Base-by-base conservation (phyloP, 2,888 invertebrate species). In the Phaonia tiefii region DNA sequence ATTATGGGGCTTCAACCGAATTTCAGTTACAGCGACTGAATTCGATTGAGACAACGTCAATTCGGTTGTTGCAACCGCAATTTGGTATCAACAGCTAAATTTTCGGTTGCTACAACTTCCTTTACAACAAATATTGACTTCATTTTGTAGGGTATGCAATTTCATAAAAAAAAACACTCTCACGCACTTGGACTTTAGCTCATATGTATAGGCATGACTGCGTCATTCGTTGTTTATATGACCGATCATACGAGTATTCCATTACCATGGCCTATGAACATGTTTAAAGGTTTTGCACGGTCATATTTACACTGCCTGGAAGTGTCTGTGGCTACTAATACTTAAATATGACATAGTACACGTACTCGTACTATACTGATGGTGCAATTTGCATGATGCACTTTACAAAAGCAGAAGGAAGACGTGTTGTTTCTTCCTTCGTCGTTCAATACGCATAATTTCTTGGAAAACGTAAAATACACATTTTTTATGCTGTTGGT, bases 391-490 rank as follows among this genome's bases (percentile, higher is more conserved):
- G 60, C 75, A 67, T 72, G 67, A 69, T 72, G 81, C 67, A 81
- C 63, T 81, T 77, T 72, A 72, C 78, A 58, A 31, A 31, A 63
- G 15, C 74, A 63, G 39, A 51, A 56, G 25, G 5, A 3, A 60
- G 51, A 81, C 78, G n/a, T n/a, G n/a, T 71, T 81, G 78, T 72
- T 72, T 39, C 31, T 31, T n/a, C 60, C 39, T 20, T 37, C 37
- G 20, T 39, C 60, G 3, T 20, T 20, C 63, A 42, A 63, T 49
- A 69, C 71, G 72, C 66, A 72, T 17, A 69, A 51, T 56, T 72
- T 63, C 78, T 75, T 78, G 78, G 72, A 81, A 81, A 78, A 75
- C 11, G 69, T 8, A 75, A n/a, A 63, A 75, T 75, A 54, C 71
- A 75, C 39, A 58, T 46, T 42, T 75, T 75, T 70, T 42, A 13